Percentiles rank a stretch among this genome's conserved stretches.
Conservation (phyloP, 2,888 invertebrate species). For the Notodonta ziczac region DNA sequence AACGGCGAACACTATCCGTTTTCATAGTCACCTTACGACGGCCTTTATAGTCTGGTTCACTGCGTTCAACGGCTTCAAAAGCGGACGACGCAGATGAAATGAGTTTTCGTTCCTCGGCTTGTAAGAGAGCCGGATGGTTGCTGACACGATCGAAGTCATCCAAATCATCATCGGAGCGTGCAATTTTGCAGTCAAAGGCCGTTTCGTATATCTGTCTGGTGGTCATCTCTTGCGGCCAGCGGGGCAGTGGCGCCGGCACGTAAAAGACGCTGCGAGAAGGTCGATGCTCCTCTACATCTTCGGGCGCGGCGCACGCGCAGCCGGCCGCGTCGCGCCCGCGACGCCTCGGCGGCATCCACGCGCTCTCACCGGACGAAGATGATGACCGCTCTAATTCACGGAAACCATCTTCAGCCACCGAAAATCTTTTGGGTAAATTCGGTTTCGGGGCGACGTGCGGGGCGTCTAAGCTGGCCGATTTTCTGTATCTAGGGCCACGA, state of each 20-base stretch:
- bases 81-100: conserved; percentile 80
- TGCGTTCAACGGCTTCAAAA: conserved; percentile 77
- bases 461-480: conserved; percentile 90
- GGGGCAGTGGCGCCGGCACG: conserved; percentile 88
- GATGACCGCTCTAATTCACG: conserved; percentile 82
- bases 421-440: conserved; percentile 87
- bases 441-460: conserved; percentile 87
- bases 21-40: conserved; percentile 84
- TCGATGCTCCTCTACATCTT: conserved; percentile 87
- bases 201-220: conserved; percentile 93
- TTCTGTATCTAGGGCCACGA: conserved; percentile 86
- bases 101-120: conserved; percentile 78
- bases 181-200: conserved; percentile 94
- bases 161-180: conserved; percentile 91
- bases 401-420: conserved; percentile 89
- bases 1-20: conserved; percentile 82
- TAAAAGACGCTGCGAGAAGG: conserved; percentile 87
- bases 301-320: conserved; percentile 89
- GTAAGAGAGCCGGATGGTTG: conserved; percentile 90
- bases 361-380: conserved; percentile 84
- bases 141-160: conserved; percentile 92
- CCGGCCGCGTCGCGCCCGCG: conserved; percentile 87
- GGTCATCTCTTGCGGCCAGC: conserved; percentile 86
- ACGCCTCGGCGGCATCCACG: conserved; percentile 90
- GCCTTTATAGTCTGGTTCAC: conserved; percentile 81